Evolutionary conservation across 2,113 vertebrate genomes (phyloP).

Genomic region (Mionectes macconnelli): DNA sequence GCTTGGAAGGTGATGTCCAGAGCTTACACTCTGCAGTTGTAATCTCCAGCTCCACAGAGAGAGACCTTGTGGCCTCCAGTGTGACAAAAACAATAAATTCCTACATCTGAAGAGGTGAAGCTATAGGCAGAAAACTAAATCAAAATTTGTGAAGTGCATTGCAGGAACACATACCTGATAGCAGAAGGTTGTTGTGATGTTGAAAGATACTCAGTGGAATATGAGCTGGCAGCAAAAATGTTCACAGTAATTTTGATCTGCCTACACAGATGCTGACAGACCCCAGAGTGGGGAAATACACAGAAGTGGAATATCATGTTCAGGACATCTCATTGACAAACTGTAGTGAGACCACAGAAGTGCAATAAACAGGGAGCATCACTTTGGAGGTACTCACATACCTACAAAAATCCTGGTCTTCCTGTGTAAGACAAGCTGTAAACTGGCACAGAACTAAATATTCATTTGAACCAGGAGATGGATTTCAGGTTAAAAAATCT

Average conservation of each 20-base stretch:
- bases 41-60: background rate
- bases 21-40: background rate
- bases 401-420: background rate
- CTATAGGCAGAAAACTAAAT: background rate
- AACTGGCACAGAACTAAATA: background rate
- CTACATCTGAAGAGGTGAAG: background rate
- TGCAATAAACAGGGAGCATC: background rate
- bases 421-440: background rate
- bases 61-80: background rate
- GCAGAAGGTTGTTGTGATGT: background rate
- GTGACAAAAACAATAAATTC: background rate
- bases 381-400: background rate
- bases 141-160: background rate
- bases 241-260: constrained; percentile 6
- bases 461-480: background rate
- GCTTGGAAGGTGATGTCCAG: background rate
- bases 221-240: background rate
- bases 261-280: background rate
- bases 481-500: background rate
- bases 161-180: background rate
- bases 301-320: background rate
- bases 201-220: background rate
- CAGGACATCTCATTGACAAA: constrained; percentile 21
- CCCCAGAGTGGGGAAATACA: background rate
- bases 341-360: background rate